These are phyloP conservation scores for Tapirus indicus DNA, from an alignment of 2,797 vertebrate species.

Conservation along the genomic window DNA sequence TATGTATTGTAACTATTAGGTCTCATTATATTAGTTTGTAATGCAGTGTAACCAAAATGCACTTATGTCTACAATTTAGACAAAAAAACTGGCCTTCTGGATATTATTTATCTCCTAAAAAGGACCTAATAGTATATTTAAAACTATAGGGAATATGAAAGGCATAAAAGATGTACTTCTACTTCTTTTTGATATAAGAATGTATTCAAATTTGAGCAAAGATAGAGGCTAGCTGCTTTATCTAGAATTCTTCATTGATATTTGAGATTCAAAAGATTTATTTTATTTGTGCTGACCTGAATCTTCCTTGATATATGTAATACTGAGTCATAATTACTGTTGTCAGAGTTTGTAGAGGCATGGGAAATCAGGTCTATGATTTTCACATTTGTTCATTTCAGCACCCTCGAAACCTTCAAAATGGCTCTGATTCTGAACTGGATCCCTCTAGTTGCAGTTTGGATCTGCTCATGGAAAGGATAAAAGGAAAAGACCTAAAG, in stretches of 20 bases:
- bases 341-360: not conserved
- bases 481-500: slow-evolving; percentile 83
- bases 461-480: slow-evolving; percentile 63
- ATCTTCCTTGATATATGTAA: not conserved
- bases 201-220: slow-evolving; percentile 38
- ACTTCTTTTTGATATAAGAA: not conserved
- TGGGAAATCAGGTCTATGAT: not conserved
- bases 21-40: not conserved
- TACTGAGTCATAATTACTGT: not conserved
- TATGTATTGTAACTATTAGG: not conserved
- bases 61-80: not conserved
- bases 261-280: not conserved
- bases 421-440: not conserved
- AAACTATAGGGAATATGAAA: not conserved
- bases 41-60: not conserved
- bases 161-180: not conserved
- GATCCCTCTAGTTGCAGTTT: not conserved
- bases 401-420: not conserved
- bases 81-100: not conserved
- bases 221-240: not conserved
- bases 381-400: slow-evolving; percentile 18
- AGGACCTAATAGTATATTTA: not conserved
- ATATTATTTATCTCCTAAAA: not conserved
- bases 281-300: not conserved
- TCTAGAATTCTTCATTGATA: not conserved